Percentiles rank a stretch among this genome's conserved stretches.
phyloP scores from a whole-genome alignment of 1,140 invertebrate species.

The Saccostrea glomerata region DNA sequence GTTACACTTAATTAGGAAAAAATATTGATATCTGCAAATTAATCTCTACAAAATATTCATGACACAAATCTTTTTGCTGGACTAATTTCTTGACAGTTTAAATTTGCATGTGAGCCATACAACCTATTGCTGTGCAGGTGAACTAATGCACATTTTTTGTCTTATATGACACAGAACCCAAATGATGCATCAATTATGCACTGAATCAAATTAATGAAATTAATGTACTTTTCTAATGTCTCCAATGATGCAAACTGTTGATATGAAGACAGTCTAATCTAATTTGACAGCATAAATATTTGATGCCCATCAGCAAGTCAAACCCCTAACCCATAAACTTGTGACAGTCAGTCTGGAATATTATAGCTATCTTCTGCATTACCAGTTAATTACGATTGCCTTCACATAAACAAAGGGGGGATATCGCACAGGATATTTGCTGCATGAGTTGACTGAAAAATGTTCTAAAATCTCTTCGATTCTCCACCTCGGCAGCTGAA shows the following conservation, averaged over 20 bases:
- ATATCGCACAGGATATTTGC: background rate
- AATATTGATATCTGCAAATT: too few relatives aligned
- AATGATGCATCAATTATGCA: background rate
- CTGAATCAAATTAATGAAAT: background rate
- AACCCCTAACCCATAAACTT: background rate
- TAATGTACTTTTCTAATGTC: background rate
- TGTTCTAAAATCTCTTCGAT: background rate
- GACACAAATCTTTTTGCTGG: too few relatives aligned
- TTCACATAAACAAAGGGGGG: background rate
- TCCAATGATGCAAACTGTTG: background rate
- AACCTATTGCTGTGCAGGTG: too few relatives aligned
- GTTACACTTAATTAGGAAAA: too few relatives aligned
- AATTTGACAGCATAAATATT: conserved; percentile 11
- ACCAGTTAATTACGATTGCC: background rate
- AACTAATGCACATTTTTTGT: too few relatives aligned
- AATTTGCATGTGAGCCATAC: too few relatives aligned
- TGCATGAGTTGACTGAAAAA: background rate
- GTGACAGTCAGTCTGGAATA: background rate
- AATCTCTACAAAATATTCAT: too few relatives aligned
- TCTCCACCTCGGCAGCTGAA: background rate
- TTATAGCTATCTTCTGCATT: background rate
- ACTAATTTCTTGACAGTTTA: too few relatives aligned
- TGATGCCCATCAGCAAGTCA: background rate
- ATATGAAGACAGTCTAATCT: background rate
- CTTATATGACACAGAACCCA: too few relatives aligned